Percentiles rank a stretch among this genome's conserved stretches.
These are phyloP conservation scores for Centropristis striata DNA, from an alignment of 2,113 vertebrate species.

Conservation along the genomic window DNA sequence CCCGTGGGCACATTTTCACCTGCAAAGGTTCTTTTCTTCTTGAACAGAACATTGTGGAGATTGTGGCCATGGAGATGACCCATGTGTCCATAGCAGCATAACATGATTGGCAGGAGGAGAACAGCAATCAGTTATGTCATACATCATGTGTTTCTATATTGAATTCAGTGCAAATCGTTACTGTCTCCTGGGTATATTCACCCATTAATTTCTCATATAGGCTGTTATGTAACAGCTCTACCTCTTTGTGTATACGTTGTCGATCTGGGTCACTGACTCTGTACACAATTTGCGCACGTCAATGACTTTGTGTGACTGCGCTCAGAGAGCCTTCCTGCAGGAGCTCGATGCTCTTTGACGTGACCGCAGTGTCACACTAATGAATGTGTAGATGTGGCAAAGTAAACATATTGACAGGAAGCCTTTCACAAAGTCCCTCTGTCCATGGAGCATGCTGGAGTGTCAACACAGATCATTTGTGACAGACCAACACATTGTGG, in stretches of 20 bases:
- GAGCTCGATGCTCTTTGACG: background rate
- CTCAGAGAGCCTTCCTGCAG: background rate
- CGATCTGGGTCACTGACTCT: conserved; percentile 28
- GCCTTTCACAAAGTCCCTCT: background rate
- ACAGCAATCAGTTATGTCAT: conserved; percentile 23
- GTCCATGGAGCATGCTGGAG: background rate
- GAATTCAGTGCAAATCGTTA: background rate
- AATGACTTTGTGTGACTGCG: background rate
- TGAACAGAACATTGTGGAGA: background rate
- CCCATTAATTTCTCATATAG: conserved; percentile 20
- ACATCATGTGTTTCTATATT: conserved; percentile 9
- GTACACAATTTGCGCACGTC: conserved; percentile 13
- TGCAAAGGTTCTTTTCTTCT: background rate
- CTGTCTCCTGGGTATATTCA: background rate
- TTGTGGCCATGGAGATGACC: conserved; percentile 45
- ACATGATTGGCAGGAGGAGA: background rate
- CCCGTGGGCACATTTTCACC: no score
- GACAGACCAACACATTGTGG: conserved; percentile 5
- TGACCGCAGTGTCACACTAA: background rate
- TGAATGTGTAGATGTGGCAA: background rate
- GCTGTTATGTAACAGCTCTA: conserved; percentile 38
- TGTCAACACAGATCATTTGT: conserved; percentile 7
- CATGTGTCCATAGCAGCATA: background rate
- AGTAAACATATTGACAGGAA: conserved; percentile 17
- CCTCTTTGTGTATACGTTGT: conserved; percentile 14